These are phyloP conservation scores for Polypterus senegalus DNA, from an alignment of 2,113 vertebrate genomes.

Conservation along the genomic window DNA sequence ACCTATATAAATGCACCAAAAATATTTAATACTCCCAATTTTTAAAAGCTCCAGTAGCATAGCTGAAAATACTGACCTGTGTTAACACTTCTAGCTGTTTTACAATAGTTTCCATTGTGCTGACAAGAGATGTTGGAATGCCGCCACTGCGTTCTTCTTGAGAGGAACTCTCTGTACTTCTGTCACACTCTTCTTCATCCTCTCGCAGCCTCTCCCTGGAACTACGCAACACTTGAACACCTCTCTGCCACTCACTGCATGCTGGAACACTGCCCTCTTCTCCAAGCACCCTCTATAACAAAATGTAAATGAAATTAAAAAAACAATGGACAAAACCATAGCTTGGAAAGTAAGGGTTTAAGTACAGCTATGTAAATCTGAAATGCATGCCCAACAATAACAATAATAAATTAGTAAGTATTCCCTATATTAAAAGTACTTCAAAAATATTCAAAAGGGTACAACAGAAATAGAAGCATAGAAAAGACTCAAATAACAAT, in stretches of 20 bases:
- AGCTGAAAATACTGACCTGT: conserved; percentile 45
- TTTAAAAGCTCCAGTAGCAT: too few relatives aligned
- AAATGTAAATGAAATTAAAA: background rate
- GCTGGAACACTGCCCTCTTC: conserved; percentile 19
- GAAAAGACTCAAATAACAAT: too few relatives aligned
- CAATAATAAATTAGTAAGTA: too few relatives aligned
- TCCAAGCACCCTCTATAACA: background rate
- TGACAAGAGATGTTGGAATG: conserved; percentile 39
- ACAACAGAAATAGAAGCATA: too few relatives aligned
- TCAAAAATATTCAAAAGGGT: too few relatives aligned
- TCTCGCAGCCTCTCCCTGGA: conserved; percentile 31
- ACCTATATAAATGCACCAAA: too few relatives aligned
- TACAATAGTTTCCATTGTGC: conserved; percentile 65
- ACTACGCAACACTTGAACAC: conserved; percentile 15
- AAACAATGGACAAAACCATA: too few relatives aligned
- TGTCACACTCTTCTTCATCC: conserved; percentile 19
- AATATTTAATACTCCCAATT: too few relatives aligned
- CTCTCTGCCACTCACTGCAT: conserved; percentile 20
- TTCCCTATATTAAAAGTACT: too few relatives aligned
- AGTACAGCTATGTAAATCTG: too few relatives aligned
- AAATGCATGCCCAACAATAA: too few relatives aligned
- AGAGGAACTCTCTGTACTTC: conserved; percentile 6
- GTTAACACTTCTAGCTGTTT: conserved; percentile 76
- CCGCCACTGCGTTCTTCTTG: conserved; percentile 29
- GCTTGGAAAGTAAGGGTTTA: too few relatives aligned